A percentile compares a stretch with the other conserved stretches of the same genome.
Evolutionary conservation across 2,797 vertebrate genomes (phyloP).

Genomic region (Taeniopygia guttata): DNA sequence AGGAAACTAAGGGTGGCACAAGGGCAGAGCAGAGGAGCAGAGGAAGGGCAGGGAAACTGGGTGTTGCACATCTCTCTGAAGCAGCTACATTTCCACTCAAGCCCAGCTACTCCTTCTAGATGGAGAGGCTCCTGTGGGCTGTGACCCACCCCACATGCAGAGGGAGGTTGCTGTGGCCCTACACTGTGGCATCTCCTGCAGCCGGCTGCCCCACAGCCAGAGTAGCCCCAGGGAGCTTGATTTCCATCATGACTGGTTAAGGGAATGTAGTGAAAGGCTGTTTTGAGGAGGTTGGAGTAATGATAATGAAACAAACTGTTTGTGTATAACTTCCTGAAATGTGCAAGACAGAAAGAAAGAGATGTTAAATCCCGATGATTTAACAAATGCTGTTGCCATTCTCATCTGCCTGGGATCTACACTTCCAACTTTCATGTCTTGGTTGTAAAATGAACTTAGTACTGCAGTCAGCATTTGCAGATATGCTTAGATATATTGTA

Average conservation of each 20-base stretch:
- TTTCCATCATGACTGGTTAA: rapidly evolving
- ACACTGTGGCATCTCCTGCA: rapidly evolving
- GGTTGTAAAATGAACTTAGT: conserved; percentile 16
- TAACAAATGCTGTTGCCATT: not conserved
- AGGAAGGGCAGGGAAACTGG: rapidly evolving
- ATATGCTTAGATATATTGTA: not conserved
- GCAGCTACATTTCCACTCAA: not conserved
- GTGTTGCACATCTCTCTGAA: rapidly evolving
- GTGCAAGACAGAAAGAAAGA: not conserved
- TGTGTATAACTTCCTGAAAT: not conserved
- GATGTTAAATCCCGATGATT: not conserved
- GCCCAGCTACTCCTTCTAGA: not conserved
- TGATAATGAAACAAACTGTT: not conserved
- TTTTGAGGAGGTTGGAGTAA: not conserved
- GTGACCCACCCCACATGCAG: rapidly evolving
- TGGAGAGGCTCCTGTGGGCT: not conserved
- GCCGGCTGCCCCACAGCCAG: rapidly evolving
- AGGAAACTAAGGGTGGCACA: not conserved
- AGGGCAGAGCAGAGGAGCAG: not conserved
- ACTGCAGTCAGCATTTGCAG: conserved; percentile 11
- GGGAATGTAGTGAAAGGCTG: rapidly evolving
- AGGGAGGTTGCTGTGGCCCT: not conserved
- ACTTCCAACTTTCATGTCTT: not conserved
- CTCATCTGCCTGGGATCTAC: not conserved
- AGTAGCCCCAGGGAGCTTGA: rapidly evolving